These are phyloP conservation scores for Onthophagus sagittarius DNA, from an alignment of 2,888 invertebrate species.

Conservation along the genomic window DNA sequence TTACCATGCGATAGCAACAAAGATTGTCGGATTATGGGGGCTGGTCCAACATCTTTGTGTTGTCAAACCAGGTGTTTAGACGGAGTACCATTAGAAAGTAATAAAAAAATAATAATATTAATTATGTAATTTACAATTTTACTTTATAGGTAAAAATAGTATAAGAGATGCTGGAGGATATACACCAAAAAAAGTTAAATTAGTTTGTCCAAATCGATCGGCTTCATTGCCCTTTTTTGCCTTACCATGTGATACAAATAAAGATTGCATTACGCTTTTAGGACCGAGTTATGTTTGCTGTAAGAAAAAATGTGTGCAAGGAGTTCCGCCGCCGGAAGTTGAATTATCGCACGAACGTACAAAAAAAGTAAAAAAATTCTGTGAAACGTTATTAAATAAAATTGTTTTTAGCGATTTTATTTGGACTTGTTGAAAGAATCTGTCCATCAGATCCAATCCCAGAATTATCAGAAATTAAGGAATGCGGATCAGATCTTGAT, in stretches of 20 bases:
- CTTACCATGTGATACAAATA: conserved; percentile 52
- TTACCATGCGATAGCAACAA: conserved; percentile 52
- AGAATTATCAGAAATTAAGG: conserved; percentile 66
- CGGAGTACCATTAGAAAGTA: conserved; percentile 22
- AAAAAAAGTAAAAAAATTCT: not conserved
- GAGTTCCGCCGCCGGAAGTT: conserved; percentile 43
- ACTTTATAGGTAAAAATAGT: conserved; percentile 17
- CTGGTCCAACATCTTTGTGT: conserved; percentile 32
- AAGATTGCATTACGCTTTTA: conserved; percentile 52
- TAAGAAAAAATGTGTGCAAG: conserved; percentile 53
- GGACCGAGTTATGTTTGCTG: conserved; percentile 55
- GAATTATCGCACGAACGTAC: conserved; percentile 31
- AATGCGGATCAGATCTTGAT: conserved; percentile 64
- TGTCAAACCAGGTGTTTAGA: conserved; percentile 21
- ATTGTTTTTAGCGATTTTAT: conserved; percentile 56
- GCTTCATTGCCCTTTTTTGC: conserved; percentile 48
- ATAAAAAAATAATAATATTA: not conserved
- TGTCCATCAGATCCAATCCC: conserved; percentile 67
- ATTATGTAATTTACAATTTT: not conserved
- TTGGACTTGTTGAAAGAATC: conserved; percentile 65
- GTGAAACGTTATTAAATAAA: not conserved
- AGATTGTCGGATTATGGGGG: conserved; percentile 54
- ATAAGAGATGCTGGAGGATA: conserved; percentile 9
- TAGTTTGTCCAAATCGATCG: conserved; percentile 32
- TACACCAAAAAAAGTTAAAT: not conserved